Evolutionary conservation across 2,113 vertebrate species (phyloP).

Genomic region (Panurus biarmicus): DNA sequence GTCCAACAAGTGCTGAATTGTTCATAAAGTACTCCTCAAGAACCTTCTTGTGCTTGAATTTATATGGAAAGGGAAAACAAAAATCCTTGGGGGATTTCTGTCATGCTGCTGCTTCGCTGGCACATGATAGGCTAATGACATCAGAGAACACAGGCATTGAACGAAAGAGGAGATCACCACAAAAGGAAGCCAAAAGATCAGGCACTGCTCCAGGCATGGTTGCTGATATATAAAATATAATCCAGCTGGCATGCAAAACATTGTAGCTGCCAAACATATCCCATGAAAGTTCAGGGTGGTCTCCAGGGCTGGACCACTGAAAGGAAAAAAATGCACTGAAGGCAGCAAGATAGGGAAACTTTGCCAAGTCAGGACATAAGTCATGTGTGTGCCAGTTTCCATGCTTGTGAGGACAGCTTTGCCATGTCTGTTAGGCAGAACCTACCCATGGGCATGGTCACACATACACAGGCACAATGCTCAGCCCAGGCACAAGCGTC

Average conservation of each 20-base stretch:
- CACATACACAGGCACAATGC: background rate
- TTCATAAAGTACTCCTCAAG: background rate
- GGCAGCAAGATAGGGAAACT: background rate
- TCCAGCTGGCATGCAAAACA: conserved; percentile 27
- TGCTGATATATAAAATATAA: background rate
- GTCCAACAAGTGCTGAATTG: background rate
- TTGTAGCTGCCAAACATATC: conserved; percentile 25
- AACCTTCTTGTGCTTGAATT: background rate
- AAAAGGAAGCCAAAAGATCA: conserved; percentile 26
- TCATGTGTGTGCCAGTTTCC: background rate
- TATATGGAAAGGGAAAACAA: background rate
- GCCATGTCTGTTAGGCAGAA: background rate
- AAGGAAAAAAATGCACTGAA: conserved; percentile 11
- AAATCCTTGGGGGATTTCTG: background rate
- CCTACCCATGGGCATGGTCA: background rate
- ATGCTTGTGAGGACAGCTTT: background rate
- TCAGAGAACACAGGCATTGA: background rate
- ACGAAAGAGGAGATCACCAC: background rate
- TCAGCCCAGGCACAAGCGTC: background rate
- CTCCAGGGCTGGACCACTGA: background rate
- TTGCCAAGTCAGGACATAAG: conserved; percentile 20
- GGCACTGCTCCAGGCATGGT: background rate
- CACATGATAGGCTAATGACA: background rate
- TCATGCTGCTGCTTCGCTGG: background rate
- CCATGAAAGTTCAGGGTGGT: conserved; percentile 14